phyloP scores from a whole-genome alignment of 2,888 invertebrate genomes.

The Entomobrya multifasciata region DNA sequence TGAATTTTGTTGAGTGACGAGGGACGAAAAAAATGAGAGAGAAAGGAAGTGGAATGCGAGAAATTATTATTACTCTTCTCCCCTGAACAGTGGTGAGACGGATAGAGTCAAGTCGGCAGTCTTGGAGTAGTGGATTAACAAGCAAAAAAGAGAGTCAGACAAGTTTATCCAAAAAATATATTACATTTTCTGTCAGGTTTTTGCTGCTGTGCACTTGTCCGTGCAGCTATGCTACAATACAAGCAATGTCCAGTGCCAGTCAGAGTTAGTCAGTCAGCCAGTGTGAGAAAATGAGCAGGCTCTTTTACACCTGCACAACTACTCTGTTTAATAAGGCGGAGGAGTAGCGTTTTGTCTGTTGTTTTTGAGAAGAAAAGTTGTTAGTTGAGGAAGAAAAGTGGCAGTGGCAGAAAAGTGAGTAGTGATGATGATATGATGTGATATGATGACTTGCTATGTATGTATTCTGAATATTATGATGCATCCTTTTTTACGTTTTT shows the following conservation, averaged over 20 bases:
- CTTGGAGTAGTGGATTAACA: too few relatives aligned
- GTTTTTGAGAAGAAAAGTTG: constrained; percentile 35
- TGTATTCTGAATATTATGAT: too few relatives aligned
- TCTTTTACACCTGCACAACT: constrained; percentile 57
- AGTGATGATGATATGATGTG: background rate
- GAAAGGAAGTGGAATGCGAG: constrained; percentile 51
- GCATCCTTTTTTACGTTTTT: too few relatives aligned
- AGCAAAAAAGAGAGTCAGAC: constrained; percentile 11
- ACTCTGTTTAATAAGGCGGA: too few relatives aligned
- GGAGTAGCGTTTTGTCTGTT: too few relatives aligned
- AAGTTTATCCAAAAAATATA: constrained; percentile 50
- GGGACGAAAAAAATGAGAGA: background rate
- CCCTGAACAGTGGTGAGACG: too few relatives aligned
- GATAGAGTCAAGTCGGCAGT: too few relatives aligned
- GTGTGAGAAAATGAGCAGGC: constrained; percentile 28
- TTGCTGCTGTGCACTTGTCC: background rate
- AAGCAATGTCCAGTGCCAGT: too few relatives aligned
- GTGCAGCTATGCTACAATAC: too few relatives aligned
- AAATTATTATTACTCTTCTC: constrained; percentile 18
- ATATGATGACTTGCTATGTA: too few relatives aligned
- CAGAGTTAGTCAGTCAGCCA: too few relatives aligned
- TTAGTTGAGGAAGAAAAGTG: constrained; percentile 35
- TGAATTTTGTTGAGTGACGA: too few relatives aligned
- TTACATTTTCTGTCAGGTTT: background rate
- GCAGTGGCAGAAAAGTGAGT: background rate